These are phyloP conservation scores for Antechinus stuartii DNA, from an alignment of 2,113 vertebrate species.

Conservation along the genomic window DNA sequence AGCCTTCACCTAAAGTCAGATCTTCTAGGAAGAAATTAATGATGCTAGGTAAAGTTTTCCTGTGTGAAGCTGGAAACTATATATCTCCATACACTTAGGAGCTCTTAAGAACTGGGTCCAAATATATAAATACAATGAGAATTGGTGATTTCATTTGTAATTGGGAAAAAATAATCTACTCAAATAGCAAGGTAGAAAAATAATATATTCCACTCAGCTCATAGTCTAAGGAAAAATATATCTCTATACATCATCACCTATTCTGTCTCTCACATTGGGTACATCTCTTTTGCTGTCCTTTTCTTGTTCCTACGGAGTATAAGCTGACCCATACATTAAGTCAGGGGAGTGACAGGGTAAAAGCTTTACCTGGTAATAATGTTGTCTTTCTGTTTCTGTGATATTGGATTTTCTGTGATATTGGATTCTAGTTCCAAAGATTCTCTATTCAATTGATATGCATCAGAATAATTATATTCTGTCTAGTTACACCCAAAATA, in stretches of 20 bases:
- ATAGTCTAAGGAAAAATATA: not conserved
- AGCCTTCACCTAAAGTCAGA: not conserved
- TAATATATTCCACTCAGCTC: not conserved
- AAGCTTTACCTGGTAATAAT: constrained; percentile 4
- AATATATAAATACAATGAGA: constrained; percentile 37
- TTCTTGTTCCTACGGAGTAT: not conserved
- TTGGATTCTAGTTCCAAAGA: constrained; percentile 45
- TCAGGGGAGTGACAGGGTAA: not conserved
- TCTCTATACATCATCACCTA: not conserved
- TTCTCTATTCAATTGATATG: constrained; percentile 37
- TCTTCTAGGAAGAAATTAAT: not conserved
- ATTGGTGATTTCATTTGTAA: constrained; percentile 26
- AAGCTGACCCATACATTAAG: not conserved
- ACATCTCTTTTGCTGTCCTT: not conserved
- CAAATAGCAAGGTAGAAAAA: not conserved
- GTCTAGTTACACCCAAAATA: constrained; percentile 43
- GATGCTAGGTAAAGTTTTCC: not conserved
- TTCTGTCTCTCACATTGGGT: not conserved
- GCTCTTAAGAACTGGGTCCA: constrained; percentile 16
- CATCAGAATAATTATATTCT: constrained; percentile 44
- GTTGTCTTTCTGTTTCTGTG: constrained; percentile 34
- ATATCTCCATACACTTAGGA: constrained; percentile 10
- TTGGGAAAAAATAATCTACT: not conserved
- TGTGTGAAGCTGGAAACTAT: not conserved
- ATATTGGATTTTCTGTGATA: constrained; percentile 14